Conservation (phyloP, 1,140 invertebrate genomes). For the Prorops nasuta region DNA sequence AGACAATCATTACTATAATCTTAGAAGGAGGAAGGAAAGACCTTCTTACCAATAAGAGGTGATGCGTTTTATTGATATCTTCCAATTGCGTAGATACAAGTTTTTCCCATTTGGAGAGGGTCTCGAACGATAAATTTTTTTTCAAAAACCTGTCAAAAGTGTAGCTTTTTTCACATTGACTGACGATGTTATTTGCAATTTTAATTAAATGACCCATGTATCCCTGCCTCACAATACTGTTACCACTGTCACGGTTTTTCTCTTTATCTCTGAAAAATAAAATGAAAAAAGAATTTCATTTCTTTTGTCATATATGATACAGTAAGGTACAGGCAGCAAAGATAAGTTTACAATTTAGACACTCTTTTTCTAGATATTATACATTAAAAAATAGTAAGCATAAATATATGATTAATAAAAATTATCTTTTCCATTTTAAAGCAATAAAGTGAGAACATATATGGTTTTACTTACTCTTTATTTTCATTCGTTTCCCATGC, state of each 20-base stretch:
- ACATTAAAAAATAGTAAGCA: too few species aligned
- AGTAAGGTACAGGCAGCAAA: too few species aligned
- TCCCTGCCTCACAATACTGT: too few species aligned
- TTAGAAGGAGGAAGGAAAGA: too few species aligned
- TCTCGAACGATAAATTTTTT: constrained; percentile 60
- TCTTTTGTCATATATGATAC: neutral
- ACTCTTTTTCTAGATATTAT: too few species aligned
- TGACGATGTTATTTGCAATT: constrained; percentile 67
- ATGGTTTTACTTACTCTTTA: constrained; percentile 54
- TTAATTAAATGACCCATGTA: constrained; percentile 79
- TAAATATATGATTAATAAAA: too few species aligned
- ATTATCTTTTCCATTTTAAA: too few species aligned
- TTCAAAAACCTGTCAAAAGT: constrained; percentile 55
- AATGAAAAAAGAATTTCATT: constrained; percentile 4
- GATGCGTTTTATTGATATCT: constrained; percentile 65
- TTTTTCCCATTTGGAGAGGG: constrained; percentile 60
- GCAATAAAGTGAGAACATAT: too few species aligned
- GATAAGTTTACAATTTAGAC: too few species aligned
- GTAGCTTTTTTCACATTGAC: constrained; percentile 49
- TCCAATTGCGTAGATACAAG: constrained; percentile 61
- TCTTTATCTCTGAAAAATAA: constrained; percentile 43
- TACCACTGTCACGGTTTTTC: constrained; percentile 55
- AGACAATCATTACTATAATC: too few species aligned
- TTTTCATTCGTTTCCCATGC: constrained; percentile 66
- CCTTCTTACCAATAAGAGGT: constrained; percentile 59